phyloP scores from a whole-genome alignment of 2,888 invertebrate species.

The Merodon equestris region DNA sequence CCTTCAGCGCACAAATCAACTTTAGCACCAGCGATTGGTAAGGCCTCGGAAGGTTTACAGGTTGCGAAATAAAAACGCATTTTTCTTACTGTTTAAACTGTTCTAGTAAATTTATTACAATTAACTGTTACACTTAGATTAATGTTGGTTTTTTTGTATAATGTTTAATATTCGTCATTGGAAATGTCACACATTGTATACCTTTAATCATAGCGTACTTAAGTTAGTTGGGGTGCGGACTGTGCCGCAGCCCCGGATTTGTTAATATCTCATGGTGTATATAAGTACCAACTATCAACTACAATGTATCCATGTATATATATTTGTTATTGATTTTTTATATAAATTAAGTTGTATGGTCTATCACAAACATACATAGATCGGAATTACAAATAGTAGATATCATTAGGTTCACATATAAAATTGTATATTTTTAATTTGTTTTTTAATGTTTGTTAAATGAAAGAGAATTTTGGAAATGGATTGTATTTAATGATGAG shows the following conservation, averaged over 20 bases:
- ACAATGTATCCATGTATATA: slow-evolving; percentile 33
- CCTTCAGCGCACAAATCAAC: no score
- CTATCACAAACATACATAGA: slow-evolving; percentile 66
- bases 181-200: slow-evolving; percentile 59
- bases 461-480: no score
- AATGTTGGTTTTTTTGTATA: slow-evolving; percentile 43
- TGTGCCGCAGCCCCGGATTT: slow-evolving; percentile 31
- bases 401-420: slow-evolving; percentile 47
- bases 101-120: slow-evolving; percentile 65
- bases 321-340: slow-evolving; percentile 21
- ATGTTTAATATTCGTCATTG: slow-evolving; percentile 45
- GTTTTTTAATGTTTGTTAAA: not conserved
- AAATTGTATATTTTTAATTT: slow-evolving; percentile 31
- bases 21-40: no score
- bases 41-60: no score
- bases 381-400: slow-evolving; percentile 59
- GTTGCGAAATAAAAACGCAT: no score
- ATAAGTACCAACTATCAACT: not conserved
- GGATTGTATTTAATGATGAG: no score
- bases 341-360: slow-evolving; percentile 62
- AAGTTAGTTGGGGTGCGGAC: slow-evolving; percentile 40
- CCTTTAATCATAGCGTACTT: slow-evolving; percentile 41
- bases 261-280: slow-evolving; percentile 11
- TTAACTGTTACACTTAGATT: slow-evolving; percentile 51
- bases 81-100: no score